Base-by-base conservation (phyloP, 1,140 invertebrate species). In the Drosophila ohnishii region DNA sequence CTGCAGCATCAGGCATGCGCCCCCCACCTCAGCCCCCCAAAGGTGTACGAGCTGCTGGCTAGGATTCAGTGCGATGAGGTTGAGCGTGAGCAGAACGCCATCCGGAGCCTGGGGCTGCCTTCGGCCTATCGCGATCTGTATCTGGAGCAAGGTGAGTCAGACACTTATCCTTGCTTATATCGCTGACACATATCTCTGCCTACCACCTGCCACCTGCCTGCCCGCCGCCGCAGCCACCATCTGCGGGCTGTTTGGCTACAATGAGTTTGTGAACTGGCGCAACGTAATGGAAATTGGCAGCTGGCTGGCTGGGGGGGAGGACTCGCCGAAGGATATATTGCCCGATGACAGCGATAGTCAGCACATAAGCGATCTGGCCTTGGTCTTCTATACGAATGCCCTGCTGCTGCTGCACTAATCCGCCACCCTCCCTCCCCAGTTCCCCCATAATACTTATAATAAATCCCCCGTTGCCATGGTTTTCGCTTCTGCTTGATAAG, bases 251-350 rank as follows among this genome's bases (percentile, higher is more conserved):
- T 81, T 74, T 60, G 89, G 89, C 10, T 90, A 75, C 65, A 86
- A 80, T 53, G 89, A 90, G 79, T 90, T 90, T 60, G 67, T 90
- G 44, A 90, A 90, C 69, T 89, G 85, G 89, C 81, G 77, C 30
- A 90, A 84, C 64, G 75, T 82, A 66, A 77, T 87, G 60, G 87
- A 83, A 77, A 73, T 90, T 61, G 80, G 69, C 64, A 90, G 71
- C 70, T 90, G 87, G 87, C 74, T 76, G 42, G 50, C 19, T n/a
- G 50, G 50, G 51, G 72, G 61, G 32, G 74, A 60, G 22, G 40
- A 44, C 0, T n/a, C n/a, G 19, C 28, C 37, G 37, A 39, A 53
- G 39, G 37, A 57, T 60, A 61, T 42, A 61, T 64, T 64, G 16
- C 48, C 61, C 30, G 63, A 80, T 45, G 59, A 51, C 34, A 56